phyloP scores from a whole-genome alignment of 2,113 vertebrate genomes.

The Cinclus cinclus region DNA sequence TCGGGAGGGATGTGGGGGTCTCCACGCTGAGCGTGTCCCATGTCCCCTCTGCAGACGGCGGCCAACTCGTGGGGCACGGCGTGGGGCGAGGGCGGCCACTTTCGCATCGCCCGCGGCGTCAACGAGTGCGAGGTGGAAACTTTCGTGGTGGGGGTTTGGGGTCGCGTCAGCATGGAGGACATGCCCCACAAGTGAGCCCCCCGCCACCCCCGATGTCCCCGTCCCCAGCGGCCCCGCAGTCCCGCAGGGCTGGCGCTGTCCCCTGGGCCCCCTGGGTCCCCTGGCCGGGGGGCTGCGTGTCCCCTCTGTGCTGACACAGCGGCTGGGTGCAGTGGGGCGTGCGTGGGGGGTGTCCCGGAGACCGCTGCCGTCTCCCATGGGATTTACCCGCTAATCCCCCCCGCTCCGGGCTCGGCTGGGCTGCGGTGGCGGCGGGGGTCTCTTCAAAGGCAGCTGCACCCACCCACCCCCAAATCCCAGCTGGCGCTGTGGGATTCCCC shows the following conservation, averaged over 20 bases:
- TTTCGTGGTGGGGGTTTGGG: constrained; percentile 95
- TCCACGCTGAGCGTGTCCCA: fast-evolving
- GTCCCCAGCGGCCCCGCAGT: not conserved
- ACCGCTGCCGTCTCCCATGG: not conserved
- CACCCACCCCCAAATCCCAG: not conserved
- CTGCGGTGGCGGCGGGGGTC: not conserved
- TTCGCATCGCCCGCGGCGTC: constrained; percentile 88
- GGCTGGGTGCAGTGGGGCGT: not conserved
- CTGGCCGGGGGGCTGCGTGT: not conserved
- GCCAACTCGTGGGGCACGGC: constrained; percentile 95
- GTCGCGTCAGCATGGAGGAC: constrained; percentile 92
- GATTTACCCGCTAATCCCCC: constrained; percentile 48
- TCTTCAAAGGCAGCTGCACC: not conserved
- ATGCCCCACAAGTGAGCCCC: constrained; percentile 81
- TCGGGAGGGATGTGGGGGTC: too few relatives aligned
- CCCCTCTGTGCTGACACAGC: not conserved
- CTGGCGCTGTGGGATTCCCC: not conserved
- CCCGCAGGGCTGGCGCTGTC: not conserved
- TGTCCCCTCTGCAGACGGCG: constrained; percentile 76
- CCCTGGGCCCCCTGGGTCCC: not conserved
- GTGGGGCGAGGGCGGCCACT: constrained; percentile 92
- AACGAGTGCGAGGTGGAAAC: constrained; percentile 96
- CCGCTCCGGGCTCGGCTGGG: not conserved
- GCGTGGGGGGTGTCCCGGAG: not conserved
- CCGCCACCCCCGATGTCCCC: not conserved